phyloP scores from a whole-genome alignment of 2,797 vertebrate species.

The Sebastes minor region DNA sequence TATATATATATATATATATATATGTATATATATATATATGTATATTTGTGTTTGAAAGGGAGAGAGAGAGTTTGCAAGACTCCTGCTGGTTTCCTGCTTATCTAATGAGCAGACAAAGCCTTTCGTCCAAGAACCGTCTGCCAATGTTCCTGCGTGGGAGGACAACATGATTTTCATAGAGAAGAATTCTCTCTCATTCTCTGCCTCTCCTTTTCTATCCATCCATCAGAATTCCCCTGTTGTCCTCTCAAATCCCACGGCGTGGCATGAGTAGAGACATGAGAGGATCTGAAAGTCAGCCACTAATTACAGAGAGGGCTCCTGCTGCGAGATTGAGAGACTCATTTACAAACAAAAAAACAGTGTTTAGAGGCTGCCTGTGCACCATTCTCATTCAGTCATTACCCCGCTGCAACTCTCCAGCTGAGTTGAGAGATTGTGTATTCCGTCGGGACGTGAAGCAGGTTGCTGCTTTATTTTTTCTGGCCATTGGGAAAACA shows the following conservation, averaged over 20 bases:
- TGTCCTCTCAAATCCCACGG: conserved; percentile 32
- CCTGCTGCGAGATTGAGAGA: conserved; percentile 58
- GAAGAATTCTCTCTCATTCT: conserved; percentile 45
- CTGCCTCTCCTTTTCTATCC: conserved; percentile 21
- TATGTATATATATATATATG: background rate
- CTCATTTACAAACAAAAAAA: conserved; percentile 28
- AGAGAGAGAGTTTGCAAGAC: conserved; percentile 5
- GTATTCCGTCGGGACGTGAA: background rate
- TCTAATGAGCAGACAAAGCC: conserved; percentile 61
- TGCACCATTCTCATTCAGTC: conserved; percentile 17
- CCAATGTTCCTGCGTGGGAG: conserved; percentile 39
- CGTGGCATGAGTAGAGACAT: conserved; percentile 36
- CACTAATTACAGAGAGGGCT: conserved; percentile 56
- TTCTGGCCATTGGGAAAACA: background rate
- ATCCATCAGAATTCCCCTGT: conserved; percentile 39
- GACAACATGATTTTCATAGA: conserved; percentile 48
- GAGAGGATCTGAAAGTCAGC: conserved; percentile 46
- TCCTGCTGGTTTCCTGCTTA: conserved; percentile 43
- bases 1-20: background rate
- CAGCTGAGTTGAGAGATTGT: background rate
- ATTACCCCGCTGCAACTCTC: conserved; percentile 5
- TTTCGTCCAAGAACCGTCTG: conserved; percentile 46
- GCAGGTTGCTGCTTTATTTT: conserved; percentile 25
- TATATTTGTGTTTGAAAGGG: conserved; percentile 3
- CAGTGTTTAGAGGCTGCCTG: conserved; percentile 42